Conservation (phyloP, 2,888 invertebrate species). For the Baccha elongata region DNA sequence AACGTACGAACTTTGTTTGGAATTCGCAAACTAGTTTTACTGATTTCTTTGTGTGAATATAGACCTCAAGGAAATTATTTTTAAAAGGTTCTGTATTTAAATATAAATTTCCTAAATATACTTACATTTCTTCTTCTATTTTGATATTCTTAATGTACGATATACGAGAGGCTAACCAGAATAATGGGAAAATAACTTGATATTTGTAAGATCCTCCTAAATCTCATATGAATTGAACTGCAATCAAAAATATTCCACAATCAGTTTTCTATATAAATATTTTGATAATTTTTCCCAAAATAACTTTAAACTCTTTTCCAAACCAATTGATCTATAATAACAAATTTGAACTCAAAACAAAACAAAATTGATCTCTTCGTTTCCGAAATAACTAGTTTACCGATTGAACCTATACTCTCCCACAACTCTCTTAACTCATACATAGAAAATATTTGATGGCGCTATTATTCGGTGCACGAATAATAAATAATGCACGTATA, state of each 20-base stretch:
- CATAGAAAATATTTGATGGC: constrained; percentile 31
- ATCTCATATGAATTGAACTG: no score
- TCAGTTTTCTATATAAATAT: background rate
- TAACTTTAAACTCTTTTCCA: background rate
- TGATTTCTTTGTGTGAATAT: no score
- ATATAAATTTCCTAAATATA: no score
- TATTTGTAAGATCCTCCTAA: no score
- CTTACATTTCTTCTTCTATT: no score
- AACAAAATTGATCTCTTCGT: constrained; percentile 7
- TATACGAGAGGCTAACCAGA: no score
- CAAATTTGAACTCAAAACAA: background rate
- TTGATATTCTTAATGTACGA: no score
- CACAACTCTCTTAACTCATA: constrained; percentile 52
- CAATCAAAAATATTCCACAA: no score
- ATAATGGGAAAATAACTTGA: no score
- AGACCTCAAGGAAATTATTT: no score
- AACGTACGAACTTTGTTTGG: background rate
- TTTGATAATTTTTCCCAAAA: background rate
- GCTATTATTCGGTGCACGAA: constrained; percentile 32
- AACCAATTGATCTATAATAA: constrained; percentile 3
- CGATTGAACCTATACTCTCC: constrained; percentile 31
- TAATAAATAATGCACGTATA: background rate
- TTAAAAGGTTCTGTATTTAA: no score
- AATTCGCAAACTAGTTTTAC: no score
- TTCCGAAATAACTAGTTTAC: background rate